Conservation (phyloP, 2,888 invertebrate genomes). For the Synergus laeviventris region DNA sequence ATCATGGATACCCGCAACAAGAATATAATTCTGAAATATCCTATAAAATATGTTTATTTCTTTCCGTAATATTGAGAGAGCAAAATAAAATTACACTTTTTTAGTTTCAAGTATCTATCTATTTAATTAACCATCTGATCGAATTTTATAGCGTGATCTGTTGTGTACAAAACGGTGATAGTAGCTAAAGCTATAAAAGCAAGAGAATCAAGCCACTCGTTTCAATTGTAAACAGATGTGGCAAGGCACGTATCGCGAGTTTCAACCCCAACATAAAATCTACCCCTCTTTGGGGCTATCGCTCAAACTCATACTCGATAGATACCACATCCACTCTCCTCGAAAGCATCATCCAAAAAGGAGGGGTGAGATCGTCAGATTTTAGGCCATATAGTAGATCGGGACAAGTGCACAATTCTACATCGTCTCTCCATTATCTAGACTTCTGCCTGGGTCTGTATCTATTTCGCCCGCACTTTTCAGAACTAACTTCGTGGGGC, state of each 20-base stretch:
- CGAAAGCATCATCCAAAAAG: conserved; percentile 57
- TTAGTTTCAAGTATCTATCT: no score
- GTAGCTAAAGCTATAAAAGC: conserved; percentile 59
- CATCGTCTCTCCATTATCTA: conserved; percentile 57
- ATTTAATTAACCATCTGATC: not conserved
- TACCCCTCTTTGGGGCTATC: conserved; percentile 59
- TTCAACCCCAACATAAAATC: conserved; percentile 41
- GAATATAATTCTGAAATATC: conserved; percentile 45
- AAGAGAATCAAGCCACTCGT: conserved; percentile 67
- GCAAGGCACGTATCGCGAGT: conserved; percentile 46
- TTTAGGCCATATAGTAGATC: conserved; percentile 67
- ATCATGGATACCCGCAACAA: conserved; percentile 68
- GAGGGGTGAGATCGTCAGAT: conserved; percentile 64
- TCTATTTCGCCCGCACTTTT: conserved; percentile 26
- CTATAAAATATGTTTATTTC: no score
- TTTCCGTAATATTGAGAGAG: no score
- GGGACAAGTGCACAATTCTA: conserved; percentile 65
- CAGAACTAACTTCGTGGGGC: conserved; percentile 56
- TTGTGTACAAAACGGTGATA: not conserved
- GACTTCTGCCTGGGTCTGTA: conserved; percentile 31
- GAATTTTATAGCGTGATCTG: not conserved
- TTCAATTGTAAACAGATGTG: conserved; percentile 74
- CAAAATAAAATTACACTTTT: not conserved
- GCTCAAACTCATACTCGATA: conserved; percentile 69
- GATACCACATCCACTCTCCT: conserved; percentile 62